phyloP scores from a whole-genome alignment of 2,113 vertebrate species.

The Tragelaphus scriptus region DNA sequence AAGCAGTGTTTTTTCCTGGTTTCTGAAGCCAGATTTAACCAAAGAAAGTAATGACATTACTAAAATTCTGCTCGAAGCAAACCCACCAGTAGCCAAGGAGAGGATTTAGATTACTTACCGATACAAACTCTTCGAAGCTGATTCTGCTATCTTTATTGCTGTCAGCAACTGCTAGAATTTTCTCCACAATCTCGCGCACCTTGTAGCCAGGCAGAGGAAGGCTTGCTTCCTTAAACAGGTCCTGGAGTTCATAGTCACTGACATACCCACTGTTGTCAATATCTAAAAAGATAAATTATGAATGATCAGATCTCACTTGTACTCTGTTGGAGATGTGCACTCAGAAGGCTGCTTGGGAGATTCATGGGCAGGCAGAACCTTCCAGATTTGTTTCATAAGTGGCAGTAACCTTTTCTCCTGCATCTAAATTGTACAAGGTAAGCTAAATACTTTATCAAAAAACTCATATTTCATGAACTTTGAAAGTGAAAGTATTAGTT shows the following conservation, averaged over 20 bases:
- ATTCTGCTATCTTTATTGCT: constrained; percentile 95
- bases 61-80: background rate
- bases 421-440: background rate
- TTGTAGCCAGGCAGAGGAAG: constrained; percentile 94
- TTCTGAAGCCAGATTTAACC: background rate
- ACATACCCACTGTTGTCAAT: constrained; percentile 96
- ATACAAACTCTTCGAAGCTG: constrained; percentile 96
- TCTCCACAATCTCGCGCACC: constrained; percentile 93
- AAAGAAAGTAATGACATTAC: background rate
- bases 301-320: background rate
- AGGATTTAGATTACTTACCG: constrained; percentile 78
- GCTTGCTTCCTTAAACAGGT: constrained; percentile 95
- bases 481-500: background rate
- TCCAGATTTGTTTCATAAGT: background rate
- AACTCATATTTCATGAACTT: background rate
- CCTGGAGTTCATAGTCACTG: constrained; percentile 96
- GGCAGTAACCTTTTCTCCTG: background rate
- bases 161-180: constrained; percentile 88
- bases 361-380: background rate
- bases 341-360: background rate
- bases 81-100: background rate
- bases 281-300: constrained; percentile 79
- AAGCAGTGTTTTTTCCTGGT: background rate
- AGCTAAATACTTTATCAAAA: background rate
- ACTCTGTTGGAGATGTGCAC: background rate